phyloP scores from a whole-genome alignment of 2,113 vertebrate species.

The Notarius lentiginosus region DNA sequence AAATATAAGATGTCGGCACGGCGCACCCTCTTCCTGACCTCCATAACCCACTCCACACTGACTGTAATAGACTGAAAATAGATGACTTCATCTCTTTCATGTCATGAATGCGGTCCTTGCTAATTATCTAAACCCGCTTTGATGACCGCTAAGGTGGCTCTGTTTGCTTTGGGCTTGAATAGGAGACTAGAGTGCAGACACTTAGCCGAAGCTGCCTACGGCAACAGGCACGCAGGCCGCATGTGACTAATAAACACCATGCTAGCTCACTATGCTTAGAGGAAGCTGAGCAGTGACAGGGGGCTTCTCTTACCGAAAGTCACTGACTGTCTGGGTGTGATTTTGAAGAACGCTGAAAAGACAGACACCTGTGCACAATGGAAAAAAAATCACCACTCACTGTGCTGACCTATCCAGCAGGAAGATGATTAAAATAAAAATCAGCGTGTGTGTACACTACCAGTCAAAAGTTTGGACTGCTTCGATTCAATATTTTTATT shows the following conservation, averaged over 20 bases:
- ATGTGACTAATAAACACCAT: background rate
- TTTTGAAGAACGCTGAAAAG: slow-evolving; percentile 16
- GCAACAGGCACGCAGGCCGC: background rate
- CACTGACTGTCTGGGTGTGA: background rate
- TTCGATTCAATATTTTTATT: too few relatives aligned
- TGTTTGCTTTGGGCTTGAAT: slow-evolving; percentile 10
- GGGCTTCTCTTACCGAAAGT: slow-evolving; percentile 50
- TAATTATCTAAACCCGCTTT: slow-evolving; percentile 5
- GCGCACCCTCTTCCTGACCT: slow-evolving; percentile 5
- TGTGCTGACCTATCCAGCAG: background rate
- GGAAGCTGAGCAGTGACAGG: slow-evolving; percentile 23
- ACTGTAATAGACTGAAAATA: background rate
- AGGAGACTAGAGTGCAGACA: slow-evolving; percentile 21
- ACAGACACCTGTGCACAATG: slow-evolving; percentile 8
- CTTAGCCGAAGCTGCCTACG: slow-evolving; percentile 5
- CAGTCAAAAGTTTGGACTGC: too few relatives aligned
- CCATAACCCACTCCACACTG: background rate
- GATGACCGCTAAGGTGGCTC: slow-evolving; percentile 14
- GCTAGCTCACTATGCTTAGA: slow-evolving; percentile 1
- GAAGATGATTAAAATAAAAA: slow-evolving; percentile 22
- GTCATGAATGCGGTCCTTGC: background rate
- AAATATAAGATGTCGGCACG: background rate
- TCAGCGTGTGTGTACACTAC: background rate
- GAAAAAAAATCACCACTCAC: background rate
- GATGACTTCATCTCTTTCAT: slow-evolving; percentile 21